Base-by-base conservation (phyloP, 2,797 vertebrate species). In the Sebastes matsubarae region DNA sequence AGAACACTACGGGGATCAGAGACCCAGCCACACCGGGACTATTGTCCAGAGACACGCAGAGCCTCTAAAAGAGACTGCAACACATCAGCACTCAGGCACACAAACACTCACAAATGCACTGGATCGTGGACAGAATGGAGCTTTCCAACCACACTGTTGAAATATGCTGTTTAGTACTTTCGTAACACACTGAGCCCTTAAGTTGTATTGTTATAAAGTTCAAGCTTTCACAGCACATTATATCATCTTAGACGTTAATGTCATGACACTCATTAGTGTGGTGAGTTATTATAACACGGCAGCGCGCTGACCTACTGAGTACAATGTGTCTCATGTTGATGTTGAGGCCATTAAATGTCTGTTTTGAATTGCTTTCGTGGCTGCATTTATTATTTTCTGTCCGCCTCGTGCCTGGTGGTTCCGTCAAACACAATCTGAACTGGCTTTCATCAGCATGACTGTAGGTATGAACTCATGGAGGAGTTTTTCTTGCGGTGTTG, bases 301-400 rank as follows among this genome's bases (percentile, higher is more conserved):
- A 73, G 77, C 34, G 25, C 32, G 38, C 80, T 55, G 80, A 88
- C 80, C 82, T 81, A 85, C 71, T 80, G 72, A 57, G 75, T 86
- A 67, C 69, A 87, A 77, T 73, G 72, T 88, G 81, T 91, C 85
- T 87, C 68, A 58, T 83, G 76, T 87, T 89, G 65, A 90, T 52
- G 64, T 88, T 68, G 71, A 89, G 83, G 81, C 83, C 87, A 94
- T 89, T 93, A 94, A 94, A 94, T 79, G 65, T 86, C 68, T 89
- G 71, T 86, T 87, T 86, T 77, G 38, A 91, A 88, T 79, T 54
- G 27, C 32, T 86, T 25, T 68, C 52, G 1, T 58, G 65, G 79
- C 60, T 69, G 60, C 65, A 79, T 88, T 82, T 65, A 77, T 91
- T 84, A 70, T 87, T 18, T 84, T 73, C 68, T 68, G 29, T 8